phyloP scores from a whole-genome alignment of 2,888 invertebrate genomes.

The Tenthredo amoena region DNA sequence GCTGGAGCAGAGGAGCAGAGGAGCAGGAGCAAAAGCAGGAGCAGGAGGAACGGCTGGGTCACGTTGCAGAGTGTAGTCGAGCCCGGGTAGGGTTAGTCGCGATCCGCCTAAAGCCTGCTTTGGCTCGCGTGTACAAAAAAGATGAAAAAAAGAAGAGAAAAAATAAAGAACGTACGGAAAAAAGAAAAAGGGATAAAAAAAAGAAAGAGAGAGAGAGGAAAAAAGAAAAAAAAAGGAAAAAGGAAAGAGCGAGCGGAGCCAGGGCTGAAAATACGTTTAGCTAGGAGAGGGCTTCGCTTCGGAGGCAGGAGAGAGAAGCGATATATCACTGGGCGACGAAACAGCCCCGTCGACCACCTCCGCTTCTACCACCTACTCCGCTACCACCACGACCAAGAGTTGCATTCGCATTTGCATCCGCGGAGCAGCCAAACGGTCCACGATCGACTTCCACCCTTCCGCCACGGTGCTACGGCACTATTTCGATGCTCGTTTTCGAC shows the following conservation, averaged over 20 bases:
- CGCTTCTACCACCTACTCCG: slow-evolving; percentile 34
- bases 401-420: slow-evolving; percentile 76
- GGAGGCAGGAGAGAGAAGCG: slow-evolving; percentile 62
- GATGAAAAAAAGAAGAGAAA: slow-evolving; percentile 37
- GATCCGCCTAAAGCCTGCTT: slow-evolving; percentile 72
- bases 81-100: slow-evolving; percentile 52
- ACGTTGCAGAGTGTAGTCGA: slow-evolving; percentile 9
- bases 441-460: slow-evolving; percentile 24
- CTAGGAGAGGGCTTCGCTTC: slow-evolving; percentile 49
- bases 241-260: slow-evolving; percentile 30
- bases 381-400: slow-evolving; percentile 67
- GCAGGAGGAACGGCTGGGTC: slow-evolving; percentile 1
- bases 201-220: not conserved
- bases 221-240: not conserved
- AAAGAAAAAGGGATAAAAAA: not conserved
- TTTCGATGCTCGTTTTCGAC: slow-evolving; percentile 51
- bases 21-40: not conserved
- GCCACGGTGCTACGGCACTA: slow-evolving; percentile 55
- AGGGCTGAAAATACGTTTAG: slow-evolving; percentile 62
- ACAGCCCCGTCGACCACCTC: slow-evolving; percentile 68
- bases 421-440: slow-evolving; percentile 41
- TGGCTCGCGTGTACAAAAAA: slow-evolving; percentile 57
- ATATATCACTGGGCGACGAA: slow-evolving; percentile 74
- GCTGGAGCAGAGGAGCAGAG: not conserved
- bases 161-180: not conserved